Percentiles rank a stretch among this genome's conserved stretches.
Evolutionary conservation across 2,797 vertebrate genomes (phyloP).

Genomic region (Eremophila alpestris): DNA sequence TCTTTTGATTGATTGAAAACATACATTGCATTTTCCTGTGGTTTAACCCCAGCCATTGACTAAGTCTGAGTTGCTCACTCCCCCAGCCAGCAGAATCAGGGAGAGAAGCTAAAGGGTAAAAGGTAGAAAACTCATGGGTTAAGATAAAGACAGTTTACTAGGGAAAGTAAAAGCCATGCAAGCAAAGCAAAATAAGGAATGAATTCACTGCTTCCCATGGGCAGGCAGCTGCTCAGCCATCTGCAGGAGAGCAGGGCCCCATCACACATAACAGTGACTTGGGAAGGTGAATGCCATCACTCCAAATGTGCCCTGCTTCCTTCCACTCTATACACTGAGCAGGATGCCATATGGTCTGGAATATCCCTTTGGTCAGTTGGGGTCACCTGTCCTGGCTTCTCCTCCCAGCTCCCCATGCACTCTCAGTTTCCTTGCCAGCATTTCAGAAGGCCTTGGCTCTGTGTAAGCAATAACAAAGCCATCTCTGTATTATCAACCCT

Average conservation of each 20-base stretch:
- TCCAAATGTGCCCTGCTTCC: not conserved
- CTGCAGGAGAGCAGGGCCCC: not conserved
- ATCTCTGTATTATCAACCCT: not conserved
- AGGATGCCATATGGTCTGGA: not conserved
- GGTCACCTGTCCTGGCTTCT: not conserved
- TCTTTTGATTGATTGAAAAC: not conserved
- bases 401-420: not conserved
- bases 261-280: accelerated
- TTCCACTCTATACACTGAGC: not conserved
- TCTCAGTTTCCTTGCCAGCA: not conserved
- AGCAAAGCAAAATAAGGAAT: not conserved
- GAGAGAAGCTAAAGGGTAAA: not conserved
- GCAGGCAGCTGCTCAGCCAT: not conserved
- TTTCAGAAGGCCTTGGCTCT: not conserved
- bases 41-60: not conserved
- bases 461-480: not conserved
- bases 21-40: not conserved
- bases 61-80: accelerated
- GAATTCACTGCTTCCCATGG: not conserved
- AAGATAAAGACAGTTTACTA: not conserved
- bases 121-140: not conserved
- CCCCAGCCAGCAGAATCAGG: not conserved
- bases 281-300: not conserved
- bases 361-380: not conserved
- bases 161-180: not conserved